Conservation (phyloP, 2,888 invertebrate genomes). For the Oligia strigilis region DNA sequence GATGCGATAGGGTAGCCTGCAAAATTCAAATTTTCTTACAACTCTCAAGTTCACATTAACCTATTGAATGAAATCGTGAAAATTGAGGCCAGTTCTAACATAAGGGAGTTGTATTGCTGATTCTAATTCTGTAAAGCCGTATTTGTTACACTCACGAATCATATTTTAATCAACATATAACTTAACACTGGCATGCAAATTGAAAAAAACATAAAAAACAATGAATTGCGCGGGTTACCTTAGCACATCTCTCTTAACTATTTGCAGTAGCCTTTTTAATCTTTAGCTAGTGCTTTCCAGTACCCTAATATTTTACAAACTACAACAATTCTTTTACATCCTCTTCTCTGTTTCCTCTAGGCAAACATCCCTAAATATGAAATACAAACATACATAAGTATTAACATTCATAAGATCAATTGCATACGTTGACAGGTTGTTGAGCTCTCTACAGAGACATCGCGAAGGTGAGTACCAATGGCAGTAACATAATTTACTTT, state of each 20-base stretch:
- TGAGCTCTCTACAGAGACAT: constrained; percentile 17
- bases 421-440: constrained; percentile 25
- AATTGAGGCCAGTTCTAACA: not conserved
- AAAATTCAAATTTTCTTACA: not conserved
- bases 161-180: not conserved
- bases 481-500: constrained; percentile 15
- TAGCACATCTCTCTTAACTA: constrained; percentile 16
- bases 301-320: constrained; percentile 45
- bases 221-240: not conserved
- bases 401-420: constrained; percentile 57
- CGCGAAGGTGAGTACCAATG: not conserved
- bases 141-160: not conserved
- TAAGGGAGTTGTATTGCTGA: not conserved
- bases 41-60: not conserved
- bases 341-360: constrained; percentile 38
- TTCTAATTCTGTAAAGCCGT: not conserved
- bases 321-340: constrained; percentile 36
- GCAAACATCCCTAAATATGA: constrained; percentile 24
- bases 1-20: not conserved
- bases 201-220: not conserved
- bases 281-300: constrained; percentile 34
- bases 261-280: constrained; percentile 36
- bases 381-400: constrained; percentile 32
- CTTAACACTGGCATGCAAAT: no score
- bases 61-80: not conserved